Percentiles rank a stretch among this genome's conserved stretches.
phyloP scores from a whole-genome alignment of 2,113 vertebrate genomes.

The Elanoides forficatus region DNA sequence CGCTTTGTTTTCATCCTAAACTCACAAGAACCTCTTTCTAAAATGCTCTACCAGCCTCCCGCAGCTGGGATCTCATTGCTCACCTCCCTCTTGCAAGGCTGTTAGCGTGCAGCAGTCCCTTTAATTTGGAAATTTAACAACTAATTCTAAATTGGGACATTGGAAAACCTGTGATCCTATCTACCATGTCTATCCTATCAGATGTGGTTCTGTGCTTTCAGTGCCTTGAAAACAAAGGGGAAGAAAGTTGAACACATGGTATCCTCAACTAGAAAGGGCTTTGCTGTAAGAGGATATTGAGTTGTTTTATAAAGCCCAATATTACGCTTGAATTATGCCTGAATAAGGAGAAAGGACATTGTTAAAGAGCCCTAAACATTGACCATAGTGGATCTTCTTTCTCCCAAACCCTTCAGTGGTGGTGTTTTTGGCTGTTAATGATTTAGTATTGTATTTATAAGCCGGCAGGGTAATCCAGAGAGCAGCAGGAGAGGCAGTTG shows the following conservation, averaged over 20 bases:
- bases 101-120: neutral
- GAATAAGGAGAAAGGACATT: constrained; percentile 52
- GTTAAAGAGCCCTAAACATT: constrained; percentile 46
- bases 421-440: constrained; percentile 33
- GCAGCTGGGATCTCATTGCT: neutral
- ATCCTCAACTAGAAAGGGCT: constrained; percentile 19
- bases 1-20: neutral
- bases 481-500: constrained; percentile 68
- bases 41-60: neutral
- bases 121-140: constrained; percentile 29
- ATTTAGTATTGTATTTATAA: constrained; percentile 67
- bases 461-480: constrained; percentile 62
- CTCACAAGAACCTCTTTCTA: neutral
- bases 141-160: neutral
- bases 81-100: neutral
- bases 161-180: neutral
- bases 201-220: neutral
- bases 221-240: constrained; percentile 9
- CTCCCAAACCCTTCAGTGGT: neutral
- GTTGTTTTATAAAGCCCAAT: constrained; percentile 62
- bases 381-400: constrained; percentile 39
- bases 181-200: neutral
- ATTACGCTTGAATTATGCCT: constrained; percentile 62
- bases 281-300: constrained; percentile 28
- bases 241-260: constrained; percentile 28